These are phyloP conservation scores for Melangyna quadrimaculata DNA, from an alignment of 2,888 invertebrate species.

Conservation along the genomic window DNA sequence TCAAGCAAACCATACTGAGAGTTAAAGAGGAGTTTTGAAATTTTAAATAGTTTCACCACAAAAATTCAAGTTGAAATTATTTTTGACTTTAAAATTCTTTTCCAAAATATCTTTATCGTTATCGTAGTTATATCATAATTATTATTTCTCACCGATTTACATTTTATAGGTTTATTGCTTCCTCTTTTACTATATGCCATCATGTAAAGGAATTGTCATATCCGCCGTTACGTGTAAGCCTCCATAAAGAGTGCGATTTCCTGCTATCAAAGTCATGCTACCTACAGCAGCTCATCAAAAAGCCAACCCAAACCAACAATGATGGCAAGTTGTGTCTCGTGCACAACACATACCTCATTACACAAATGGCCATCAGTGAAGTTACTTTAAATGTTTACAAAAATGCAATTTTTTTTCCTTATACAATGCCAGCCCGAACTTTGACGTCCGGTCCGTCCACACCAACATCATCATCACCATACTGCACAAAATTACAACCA, in stretches of 20 bases:
- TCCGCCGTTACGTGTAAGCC: conserved; percentile 42
- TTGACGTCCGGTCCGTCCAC: conserved; percentile 45
- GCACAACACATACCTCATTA: conserved; percentile 50
- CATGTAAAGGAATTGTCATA: conserved; percentile 27
- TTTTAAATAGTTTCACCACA: neutral
- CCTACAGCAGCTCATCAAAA: conserved; percentile 36
- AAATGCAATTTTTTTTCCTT: conserved; percentile 31
- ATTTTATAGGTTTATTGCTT: conserved; percentile 45
- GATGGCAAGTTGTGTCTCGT: conserved; percentile 32
- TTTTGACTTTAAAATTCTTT: neutral
- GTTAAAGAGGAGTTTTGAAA: neutral
- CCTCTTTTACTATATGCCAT: conserved; percentile 3
- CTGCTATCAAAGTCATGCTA: conserved; percentile 38
- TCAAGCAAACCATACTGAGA: neutral
- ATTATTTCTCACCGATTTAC: neutral
- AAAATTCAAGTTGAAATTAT: neutral
- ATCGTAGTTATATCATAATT: neutral
- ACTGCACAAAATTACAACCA: neutral
- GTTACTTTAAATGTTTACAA: conserved; percentile 1
- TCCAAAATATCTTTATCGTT: neutral
- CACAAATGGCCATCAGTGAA: conserved; percentile 34
- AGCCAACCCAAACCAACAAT: conserved; percentile 17
- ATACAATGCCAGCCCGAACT: conserved; percentile 28
- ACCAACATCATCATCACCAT: neutral
- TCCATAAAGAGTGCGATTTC: conserved; percentile 47